Conservation (phyloP, 2,113 vertebrate genomes). For the Echinops telfairi region DNA sequence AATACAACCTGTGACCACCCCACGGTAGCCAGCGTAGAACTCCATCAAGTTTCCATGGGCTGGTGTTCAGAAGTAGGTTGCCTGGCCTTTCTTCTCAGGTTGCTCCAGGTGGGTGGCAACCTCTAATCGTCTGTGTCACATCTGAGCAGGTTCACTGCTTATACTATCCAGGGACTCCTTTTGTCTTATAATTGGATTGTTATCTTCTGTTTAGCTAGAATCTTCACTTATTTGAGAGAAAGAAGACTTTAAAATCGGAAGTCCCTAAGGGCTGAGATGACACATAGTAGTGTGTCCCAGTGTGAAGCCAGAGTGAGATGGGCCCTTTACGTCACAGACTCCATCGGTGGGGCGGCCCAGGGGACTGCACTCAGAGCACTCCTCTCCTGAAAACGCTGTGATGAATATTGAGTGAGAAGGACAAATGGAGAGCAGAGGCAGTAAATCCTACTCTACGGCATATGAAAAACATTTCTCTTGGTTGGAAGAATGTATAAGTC, state of each 20-base stretch:
- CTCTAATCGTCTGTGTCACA: background rate
- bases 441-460: conserved; percentile 79
- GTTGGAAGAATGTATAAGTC: conserved; percentile 73
- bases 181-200: background rate
- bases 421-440: conserved; percentile 64
- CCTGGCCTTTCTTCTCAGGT: background rate
- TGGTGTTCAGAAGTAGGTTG: background rate
- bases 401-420: conserved; percentile 83
- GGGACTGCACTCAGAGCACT: conserved; percentile 65
- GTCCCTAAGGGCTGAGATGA: background rate
- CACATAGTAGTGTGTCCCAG: background rate
- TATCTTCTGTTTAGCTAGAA: background rate
- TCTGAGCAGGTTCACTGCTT: background rate
- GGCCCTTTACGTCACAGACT: conserved; percentile 7
- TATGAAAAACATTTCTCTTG: conserved; percentile 80
- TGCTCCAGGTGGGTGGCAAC: background rate
- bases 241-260: conserved; percentile 11
- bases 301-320: background rate
- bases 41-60: background rate
- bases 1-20: background rate
- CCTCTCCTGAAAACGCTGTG: conserved; percentile 67
- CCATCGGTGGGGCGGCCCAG: background rate
- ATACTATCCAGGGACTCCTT: background rate
- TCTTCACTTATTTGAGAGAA: conserved; percentile 10
- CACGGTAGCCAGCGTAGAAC: background rate